These are phyloP conservation scores for Zygaena filipendulae DNA, from an alignment of 2,888 invertebrate genomes.

Conservation along the genomic window DNA sequence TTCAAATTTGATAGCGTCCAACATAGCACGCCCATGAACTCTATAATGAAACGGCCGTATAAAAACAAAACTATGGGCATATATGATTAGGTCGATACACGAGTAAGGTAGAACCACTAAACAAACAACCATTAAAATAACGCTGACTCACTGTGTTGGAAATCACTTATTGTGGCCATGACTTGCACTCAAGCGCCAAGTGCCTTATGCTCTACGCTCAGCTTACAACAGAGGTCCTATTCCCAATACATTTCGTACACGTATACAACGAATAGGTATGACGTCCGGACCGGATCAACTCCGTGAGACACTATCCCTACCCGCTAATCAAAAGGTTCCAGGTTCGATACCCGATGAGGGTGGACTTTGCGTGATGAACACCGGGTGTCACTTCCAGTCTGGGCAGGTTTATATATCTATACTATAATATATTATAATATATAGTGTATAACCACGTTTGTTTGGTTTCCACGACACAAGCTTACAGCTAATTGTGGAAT, in stretches of 20 bases:
- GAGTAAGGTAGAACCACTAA: constrained; percentile 67
- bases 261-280: not conserved
- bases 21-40: constrained; percentile 67
- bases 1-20: constrained; percentile 65
- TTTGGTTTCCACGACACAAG: too few species aligned
- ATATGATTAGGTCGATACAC: constrained; percentile 67
- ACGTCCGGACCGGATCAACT: not conserved
- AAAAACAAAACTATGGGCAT: constrained; percentile 68
- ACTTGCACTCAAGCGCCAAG: constrained; percentile 53
- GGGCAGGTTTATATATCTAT: too few species aligned
- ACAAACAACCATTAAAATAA: constrained; percentile 66
- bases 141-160: constrained; percentile 59
- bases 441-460: too few species aligned
- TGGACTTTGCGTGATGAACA: too few species aligned
- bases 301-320: too few species aligned
- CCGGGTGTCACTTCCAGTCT: too few species aligned
- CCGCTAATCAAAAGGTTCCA: too few species aligned
- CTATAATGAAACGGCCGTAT: constrained; percentile 62
- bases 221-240: too few species aligned
- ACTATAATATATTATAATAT: too few species aligned
- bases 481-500: too few species aligned
- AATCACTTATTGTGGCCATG: constrained; percentile 66
- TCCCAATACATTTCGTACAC: constrained; percentile 1
- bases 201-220: constrained; percentile 39
- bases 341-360: too few species aligned